Base-by-base conservation (phyloP, 2,888 invertebrate genomes). In the Drosophila aldrichi region DNA sequence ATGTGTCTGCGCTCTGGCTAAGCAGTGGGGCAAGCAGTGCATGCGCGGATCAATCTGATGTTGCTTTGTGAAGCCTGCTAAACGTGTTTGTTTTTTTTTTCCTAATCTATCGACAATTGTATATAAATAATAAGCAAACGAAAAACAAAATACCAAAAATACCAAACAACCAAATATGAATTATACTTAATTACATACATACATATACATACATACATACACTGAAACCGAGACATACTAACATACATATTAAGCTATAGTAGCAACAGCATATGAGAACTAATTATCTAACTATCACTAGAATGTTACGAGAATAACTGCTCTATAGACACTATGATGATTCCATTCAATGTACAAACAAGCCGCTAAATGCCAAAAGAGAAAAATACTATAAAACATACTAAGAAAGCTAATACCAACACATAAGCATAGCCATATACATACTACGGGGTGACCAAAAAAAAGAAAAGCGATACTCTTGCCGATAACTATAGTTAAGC, bases 311-410 rank as follows among this genome's bases (percentile, higher is more conserved):
- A 52, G 49, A 40, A 57, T 48, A 70, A 62, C 44, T 58, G 61
- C 76, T 58, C 76, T 62, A 67, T 67, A 34, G 41, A 29, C 32
- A 60, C 52, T 46, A 71, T 1, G 52, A 75, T 72, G 59, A 81
- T 83, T 87, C 80, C 77, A 87, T 87, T 81, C 69, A 77, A 74
- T 88, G 88, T 86, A 86, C 88, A 87, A 86, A 55, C 58, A 58
- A 61, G 70, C 65, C 57, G 63, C 55, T 59, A 68, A 71, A 77
- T 73, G 64, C 66, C 67, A 77, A 70, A 76, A 58, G 46, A 63
- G 4, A n/a, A 51, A 20, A 18, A 34, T 34, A 51, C 49, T 20
- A 56, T 63, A 62, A 25, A 22, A 41, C 29, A 44, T 34, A 44
- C 41, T 22, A 49, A 44, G 43, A 22, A 65, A 60, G 29, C 9